Conservation (phyloP, 2,888 invertebrate genomes). For the Hybos culiciformis region DNA sequence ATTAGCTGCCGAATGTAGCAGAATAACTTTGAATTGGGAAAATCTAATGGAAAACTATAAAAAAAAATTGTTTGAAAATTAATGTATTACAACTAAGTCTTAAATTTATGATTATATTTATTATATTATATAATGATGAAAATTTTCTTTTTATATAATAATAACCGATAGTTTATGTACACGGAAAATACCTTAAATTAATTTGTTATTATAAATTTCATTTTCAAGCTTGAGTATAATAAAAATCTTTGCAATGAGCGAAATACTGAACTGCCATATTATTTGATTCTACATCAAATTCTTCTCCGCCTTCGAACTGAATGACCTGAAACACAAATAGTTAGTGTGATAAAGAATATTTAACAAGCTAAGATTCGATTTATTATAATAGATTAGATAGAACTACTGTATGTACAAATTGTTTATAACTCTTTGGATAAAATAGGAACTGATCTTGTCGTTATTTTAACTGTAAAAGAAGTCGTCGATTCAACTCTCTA, state of each 20-base stretch:
- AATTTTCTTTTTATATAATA: background rate
- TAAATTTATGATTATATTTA: background rate
- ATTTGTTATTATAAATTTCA: background rate
- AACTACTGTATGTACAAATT: no score
- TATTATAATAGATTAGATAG: no score
- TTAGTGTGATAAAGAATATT: background rate
- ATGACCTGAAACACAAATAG: conserved; percentile 22
- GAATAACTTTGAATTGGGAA: conserved; percentile 29
- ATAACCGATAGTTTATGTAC: background rate
- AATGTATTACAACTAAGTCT: no score
- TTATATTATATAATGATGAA: background rate
- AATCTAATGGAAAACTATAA: conserved; percentile 21
- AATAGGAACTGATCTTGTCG: no score
- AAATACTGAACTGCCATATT: conserved; percentile 30
- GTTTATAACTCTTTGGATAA: no score
- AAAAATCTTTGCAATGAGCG: conserved; percentile 22
- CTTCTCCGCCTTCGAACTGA: conserved; percentile 26
- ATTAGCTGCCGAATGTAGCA: conserved; percentile 29
- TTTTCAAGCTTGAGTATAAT: conserved; percentile 10
- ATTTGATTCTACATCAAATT: conserved; percentile 29
- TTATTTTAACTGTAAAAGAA: no score
- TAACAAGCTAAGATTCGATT: background rate
- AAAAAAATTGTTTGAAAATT: no score
- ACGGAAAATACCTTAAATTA: no score
- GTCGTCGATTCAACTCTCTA: no score